phyloP scores from a whole-genome alignment of 1,140 invertebrate species.

The Zaprionus taronus region DNA sequence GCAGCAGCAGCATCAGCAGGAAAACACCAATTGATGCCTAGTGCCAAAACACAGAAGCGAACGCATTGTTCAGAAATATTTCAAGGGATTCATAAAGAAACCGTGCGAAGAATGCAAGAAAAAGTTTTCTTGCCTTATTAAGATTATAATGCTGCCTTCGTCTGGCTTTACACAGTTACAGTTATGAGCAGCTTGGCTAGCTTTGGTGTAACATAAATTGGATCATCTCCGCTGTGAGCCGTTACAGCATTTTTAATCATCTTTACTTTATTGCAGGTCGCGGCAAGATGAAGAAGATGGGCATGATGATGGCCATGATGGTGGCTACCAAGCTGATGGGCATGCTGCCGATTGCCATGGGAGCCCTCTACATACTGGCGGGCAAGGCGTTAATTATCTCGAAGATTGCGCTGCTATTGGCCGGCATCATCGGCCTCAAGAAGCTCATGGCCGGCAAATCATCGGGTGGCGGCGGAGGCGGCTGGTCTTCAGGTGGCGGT shows the following conservation, averaged over 20 bases:
- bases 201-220: neutral
- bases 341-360: constrained; percentile 89
- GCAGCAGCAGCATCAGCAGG: constrained; percentile 20
- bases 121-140: neutral
- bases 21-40: constrained; percentile 30
- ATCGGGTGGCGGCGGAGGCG: constrained; percentile 85
- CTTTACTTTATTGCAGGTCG: constrained; percentile 85
- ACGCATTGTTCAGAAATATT: constrained; percentile 29
- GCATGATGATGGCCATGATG: constrained; percentile 90
- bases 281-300: constrained; percentile 92
- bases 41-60: constrained; percentile 8
- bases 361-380: constrained; percentile 89
- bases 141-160: neutral
- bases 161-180: neutral
- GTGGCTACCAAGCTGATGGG: constrained; percentile 90
- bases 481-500: constrained; percentile 86
- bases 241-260: neutral
- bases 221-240: neutral
- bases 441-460: constrained; percentile 89
- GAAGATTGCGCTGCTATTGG: constrained; percentile 90
- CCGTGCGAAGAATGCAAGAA: constrained; percentile 35
- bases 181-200: neutral
- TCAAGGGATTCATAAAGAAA: constrained; percentile 30
- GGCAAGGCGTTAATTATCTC: constrained; percentile 92
- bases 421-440: constrained; percentile 92